Conservation (phyloP, 2,888 invertebrate genomes). For the Caenorhabditis virilis region DNA sequence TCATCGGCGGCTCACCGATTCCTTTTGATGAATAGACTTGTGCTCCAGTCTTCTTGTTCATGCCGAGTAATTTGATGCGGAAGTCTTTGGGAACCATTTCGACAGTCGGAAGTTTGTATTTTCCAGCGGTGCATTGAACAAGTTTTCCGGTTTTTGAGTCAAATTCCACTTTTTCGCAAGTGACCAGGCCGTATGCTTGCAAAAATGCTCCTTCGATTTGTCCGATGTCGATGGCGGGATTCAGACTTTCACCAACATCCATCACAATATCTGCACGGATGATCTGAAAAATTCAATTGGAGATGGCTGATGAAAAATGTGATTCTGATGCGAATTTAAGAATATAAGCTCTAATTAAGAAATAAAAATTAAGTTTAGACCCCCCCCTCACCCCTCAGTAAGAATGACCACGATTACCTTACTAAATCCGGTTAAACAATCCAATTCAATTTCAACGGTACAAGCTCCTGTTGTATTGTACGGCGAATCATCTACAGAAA, state of each 20-base stretch:
- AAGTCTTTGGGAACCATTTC: constrained; percentile 87
- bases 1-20: constrained; percentile 55
- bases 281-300: constrained; percentile 73
- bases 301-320: no score
- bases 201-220: constrained; percentile 93
- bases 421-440: constrained; percentile 90
- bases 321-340: no score
- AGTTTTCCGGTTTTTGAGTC: constrained; percentile 68
- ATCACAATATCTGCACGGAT: constrained; percentile 89
- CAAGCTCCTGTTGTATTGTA: constrained; percentile 87
- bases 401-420: constrained; percentile 75
- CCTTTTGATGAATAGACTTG: constrained; percentile 90
- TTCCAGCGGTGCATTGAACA: constrained; percentile 85
- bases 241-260: constrained; percentile 91
- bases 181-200: constrained; percentile 84
- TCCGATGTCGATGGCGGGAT: constrained; percentile 93
- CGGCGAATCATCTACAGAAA: constrained; percentile 28
- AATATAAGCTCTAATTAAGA: no score
- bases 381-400: no score
- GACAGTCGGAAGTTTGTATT: constrained; percentile 89
- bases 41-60: constrained; percentile 80
- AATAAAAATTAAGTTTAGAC: no score
- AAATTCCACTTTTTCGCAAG: constrained; percentile 80
- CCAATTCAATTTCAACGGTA: constrained; percentile 86
- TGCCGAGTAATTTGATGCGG: constrained; percentile 86